These are phyloP conservation scores for Pseudococcus viburni DNA, from an alignment of 2,888 invertebrate genomes.

Conservation along the genomic window DNA sequence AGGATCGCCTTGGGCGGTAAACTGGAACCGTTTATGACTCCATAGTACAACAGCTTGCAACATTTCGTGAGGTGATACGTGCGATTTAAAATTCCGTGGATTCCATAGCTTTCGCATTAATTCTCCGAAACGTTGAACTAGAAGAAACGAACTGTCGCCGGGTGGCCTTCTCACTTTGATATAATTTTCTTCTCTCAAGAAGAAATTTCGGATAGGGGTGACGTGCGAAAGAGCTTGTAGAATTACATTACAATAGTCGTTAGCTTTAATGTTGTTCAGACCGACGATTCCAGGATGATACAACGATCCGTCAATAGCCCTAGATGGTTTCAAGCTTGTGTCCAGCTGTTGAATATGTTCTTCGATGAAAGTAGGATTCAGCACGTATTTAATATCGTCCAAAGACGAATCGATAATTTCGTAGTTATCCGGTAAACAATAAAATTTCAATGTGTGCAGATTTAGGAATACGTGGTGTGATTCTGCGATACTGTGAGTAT, in stretches of 20 bases:
- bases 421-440: constrained; percentile 99
- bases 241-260: constrained; percentile 99
- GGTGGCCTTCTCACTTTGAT: constrained; percentile 90
- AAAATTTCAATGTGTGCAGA: constrained; percentile 95
- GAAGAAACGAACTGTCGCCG: constrained; percentile 91
- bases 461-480: constrained; percentile 98
- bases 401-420: constrained; percentile 97
- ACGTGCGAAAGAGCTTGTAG: constrained; percentile 96
- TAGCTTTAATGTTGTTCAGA: constrained; percentile 99
- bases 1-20: constrained; percentile 98
- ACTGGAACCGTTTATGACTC: constrained; percentile 97
- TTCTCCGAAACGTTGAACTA: constrained; percentile 95
- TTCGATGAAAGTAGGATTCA: constrained; percentile 94
- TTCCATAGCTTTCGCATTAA: constrained; percentile 98
- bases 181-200: constrained; percentile 94
- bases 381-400: constrained; percentile 98
- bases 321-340: constrained; percentile 84
- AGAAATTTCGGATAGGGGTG: constrained; percentile 93
- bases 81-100: constrained; percentile 98
- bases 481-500: constrained; percentile 98
- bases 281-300: constrained; percentile 98
- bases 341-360: constrained; percentile 89
- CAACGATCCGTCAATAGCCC: constrained; percentile 96
- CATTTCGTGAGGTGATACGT: constrained; percentile 99
- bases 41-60: constrained; percentile 97